These are phyloP conservation scores for Epinephelus cyanopodus DNA, from an alignment of 2,113 vertebrate species.

Conservation along the genomic window DNA sequence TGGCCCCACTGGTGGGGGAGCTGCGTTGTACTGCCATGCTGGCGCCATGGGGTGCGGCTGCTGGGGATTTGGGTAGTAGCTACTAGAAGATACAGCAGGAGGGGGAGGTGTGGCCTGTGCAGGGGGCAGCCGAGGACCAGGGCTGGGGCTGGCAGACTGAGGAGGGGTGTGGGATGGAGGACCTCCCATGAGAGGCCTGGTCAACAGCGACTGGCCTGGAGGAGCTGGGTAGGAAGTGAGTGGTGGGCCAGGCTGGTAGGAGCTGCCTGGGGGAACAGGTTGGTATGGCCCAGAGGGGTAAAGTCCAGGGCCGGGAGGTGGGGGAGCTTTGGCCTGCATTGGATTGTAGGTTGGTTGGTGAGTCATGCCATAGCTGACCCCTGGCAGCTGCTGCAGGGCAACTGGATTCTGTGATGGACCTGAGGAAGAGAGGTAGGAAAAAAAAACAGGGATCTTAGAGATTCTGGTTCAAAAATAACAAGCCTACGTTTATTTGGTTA, in stretches of 20 bases:
- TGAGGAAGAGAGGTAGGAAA: conserved; percentile 64
- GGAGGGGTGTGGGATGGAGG: conserved; percentile 70
- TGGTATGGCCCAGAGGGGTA: conserved; percentile 86
- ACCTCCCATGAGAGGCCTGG: conserved; percentile 82
- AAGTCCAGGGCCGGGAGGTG: conserved; percentile 82
- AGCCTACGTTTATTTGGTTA: not conserved
- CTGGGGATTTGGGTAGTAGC: conserved; percentile 83
- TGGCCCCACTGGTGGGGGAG: conserved; percentile 71
- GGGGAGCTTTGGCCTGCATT: conserved; percentile 84
- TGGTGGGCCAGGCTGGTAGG: conserved; percentile 83
- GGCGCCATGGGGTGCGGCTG: conserved; percentile 77
- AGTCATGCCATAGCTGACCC: conserved; percentile 83
- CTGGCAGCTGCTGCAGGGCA: conserved; percentile 83
- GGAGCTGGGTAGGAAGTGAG: conserved; percentile 83
- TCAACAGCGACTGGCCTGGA: conserved; percentile 83
- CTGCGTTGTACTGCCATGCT: conserved; percentile 88
- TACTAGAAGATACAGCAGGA: conserved; percentile 79
- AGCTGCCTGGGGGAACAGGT: conserved; percentile 77
- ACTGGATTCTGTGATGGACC: conserved; percentile 91
- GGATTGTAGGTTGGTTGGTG: conserved; percentile 85
- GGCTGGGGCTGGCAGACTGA: conserved; percentile 76
- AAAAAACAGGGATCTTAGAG: conserved; percentile 7
- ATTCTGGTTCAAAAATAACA: not conserved
- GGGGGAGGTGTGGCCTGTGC: conserved; percentile 81
- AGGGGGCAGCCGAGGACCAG: conserved; percentile 63